phyloP scores from a whole-genome alignment of 2,888 invertebrate genomes.

The Lepidonotus clava region DNA sequence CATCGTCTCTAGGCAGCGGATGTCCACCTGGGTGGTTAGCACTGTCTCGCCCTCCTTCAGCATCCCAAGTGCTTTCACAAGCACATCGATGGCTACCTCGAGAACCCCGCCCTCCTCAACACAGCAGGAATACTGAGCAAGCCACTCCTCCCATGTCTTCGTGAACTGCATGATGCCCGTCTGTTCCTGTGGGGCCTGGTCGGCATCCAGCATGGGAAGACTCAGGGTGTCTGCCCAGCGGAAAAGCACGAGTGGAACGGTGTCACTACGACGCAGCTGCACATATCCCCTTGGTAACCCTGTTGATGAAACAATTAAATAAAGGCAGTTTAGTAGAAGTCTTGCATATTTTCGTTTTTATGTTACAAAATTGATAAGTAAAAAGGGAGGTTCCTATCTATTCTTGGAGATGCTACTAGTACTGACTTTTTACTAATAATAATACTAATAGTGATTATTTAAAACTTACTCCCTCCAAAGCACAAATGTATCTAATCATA shows the following conservation, averaged over 20 bases:
- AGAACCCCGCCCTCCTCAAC: background rate
- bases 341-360: no score
- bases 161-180: slow-evolving; percentile 4
- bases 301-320: slow-evolving; percentile 53
- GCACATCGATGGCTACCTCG: background rate
- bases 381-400: no score
- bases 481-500: no score
- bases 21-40: slow-evolving; percentile 65
- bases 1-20: slow-evolving; percentile 61
- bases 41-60: slow-evolving; percentile 54
- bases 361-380: no score
- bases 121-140: background rate
- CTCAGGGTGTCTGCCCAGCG: slow-evolving; percentile 45
- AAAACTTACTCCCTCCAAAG: no score
- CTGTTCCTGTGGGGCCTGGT: background rate
- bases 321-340: no score
- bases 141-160: slow-evolving; percentile 48
- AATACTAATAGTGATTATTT: no score
- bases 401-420: no score
- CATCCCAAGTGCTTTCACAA: background rate
- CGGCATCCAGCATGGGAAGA: background rate
- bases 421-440: no score
- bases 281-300: slow-evolving; percentile 66
- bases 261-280: slow-evolving; percentile 44
- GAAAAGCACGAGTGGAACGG: slow-evolving; percentile 62